Base-by-base conservation (phyloP, 1,140 invertebrate genomes). In the Dolichoris vasculosae region DNA sequence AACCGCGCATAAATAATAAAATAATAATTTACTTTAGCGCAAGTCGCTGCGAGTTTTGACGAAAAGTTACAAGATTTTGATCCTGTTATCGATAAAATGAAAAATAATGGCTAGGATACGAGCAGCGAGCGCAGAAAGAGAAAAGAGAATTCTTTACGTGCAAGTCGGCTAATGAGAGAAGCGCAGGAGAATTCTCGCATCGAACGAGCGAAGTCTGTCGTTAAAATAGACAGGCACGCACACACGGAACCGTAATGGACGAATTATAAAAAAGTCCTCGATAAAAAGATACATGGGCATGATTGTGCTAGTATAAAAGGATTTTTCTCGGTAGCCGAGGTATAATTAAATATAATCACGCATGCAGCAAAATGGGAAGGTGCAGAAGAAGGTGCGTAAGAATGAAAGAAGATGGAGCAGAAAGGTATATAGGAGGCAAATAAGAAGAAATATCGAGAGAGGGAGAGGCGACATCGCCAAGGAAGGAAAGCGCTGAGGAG, bases 401-500 rank as follows among this genome's bases (percentile, higher is more conserved):
- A 78, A 46, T 59, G 67, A 38, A 38, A 38, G 35, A 38, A 20
- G 40, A 20, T 0, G 6, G 48, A 38, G 46, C 48, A 4, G 13
- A n/a, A n/a, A 11, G 35, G 51, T 6, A 20, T 38, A 48, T 40
- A 8, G 59, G 30, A 76, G 38, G 38, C 9, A 35, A 82, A 76
- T 15, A 55, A 64, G 55, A 55, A 55, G 55, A 38, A 64, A 46
- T 40, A 48, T 48, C 32, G 30, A 32, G 51, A 76, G 40, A 76
- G 64, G 71, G 38, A 76, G 71, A 76, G n/a, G 82, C 69, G 82
- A 86, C 83, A 77, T 82, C 84, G 87, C 86, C 84, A 85, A 88
- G 83, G 87, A 86, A 86, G 76, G 75, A 80, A 69, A 82, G 59
- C 85, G 86, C 80, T 55, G 85, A 88, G 84, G 82, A 90, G 87